Evolutionary conservation across 1,140 invertebrate species (phyloP).

Genomic region (Babylonia areolata): DNA sequence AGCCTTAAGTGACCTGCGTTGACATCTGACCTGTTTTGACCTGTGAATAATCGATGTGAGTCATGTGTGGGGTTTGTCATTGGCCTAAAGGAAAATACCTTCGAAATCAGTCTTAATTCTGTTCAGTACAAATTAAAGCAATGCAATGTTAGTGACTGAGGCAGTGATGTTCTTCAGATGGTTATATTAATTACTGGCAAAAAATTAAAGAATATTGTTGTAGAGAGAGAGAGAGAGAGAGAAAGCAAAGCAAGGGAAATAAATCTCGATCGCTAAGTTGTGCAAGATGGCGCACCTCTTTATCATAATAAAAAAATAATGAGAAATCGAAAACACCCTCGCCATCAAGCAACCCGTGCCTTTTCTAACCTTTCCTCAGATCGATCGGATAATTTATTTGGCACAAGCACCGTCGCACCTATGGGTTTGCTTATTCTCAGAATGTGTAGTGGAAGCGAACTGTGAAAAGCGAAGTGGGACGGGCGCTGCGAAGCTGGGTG

Average conservation of each 20-base stretch:
- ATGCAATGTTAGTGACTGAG: too few species aligned
- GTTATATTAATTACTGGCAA: too few species aligned
- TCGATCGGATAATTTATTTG: neutral
- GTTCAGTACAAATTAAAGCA: neutral
- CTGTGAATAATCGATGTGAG: neutral
- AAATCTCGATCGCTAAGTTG: neutral
- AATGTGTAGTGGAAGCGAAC: neutral
- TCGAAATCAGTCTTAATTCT: neutral
- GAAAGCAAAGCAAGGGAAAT: neutral
- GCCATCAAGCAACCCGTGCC: neutral
- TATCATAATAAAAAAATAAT: slow-evolving; percentile 6
- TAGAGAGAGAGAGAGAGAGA: too few species aligned
- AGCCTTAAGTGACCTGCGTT: neutral
- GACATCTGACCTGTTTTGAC: neutral
- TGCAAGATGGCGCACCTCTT: slow-evolving; percentile 2
- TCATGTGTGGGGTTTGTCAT: neutral
- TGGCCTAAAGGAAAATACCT: neutral
- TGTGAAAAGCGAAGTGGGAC: neutral
- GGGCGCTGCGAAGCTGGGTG: neutral
- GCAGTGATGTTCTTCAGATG: too few species aligned
- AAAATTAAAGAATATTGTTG: too few species aligned
- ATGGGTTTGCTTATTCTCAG: neutral
- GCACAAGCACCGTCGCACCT: neutral
- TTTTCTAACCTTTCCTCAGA: neutral
- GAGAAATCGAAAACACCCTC: neutral